phyloP scores from a whole-genome alignment of 2,797 vertebrate genomes.

The Selene dorsalis region DNA sequence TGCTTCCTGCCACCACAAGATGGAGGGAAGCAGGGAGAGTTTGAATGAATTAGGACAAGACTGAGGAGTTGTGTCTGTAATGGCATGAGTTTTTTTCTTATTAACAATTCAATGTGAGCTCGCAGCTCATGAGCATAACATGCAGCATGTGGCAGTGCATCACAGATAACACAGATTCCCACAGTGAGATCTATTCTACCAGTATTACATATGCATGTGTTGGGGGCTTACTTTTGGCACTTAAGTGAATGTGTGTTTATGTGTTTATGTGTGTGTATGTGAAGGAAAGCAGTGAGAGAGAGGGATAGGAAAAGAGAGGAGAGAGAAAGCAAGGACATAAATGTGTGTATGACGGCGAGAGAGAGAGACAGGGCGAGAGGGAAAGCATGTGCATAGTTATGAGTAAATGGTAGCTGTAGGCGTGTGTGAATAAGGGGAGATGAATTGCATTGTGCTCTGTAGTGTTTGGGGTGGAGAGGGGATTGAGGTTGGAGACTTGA shows the following conservation, averaged over 20 bases:
- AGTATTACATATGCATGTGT: constrained; percentile 34
- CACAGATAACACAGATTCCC: constrained; percentile 18
- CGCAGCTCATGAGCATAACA: not conserved
- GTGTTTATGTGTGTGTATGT: not conserved
- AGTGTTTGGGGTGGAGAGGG: constrained; percentile 55
- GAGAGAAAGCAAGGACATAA: constrained; percentile 1
- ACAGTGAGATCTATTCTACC: constrained; percentile 32
- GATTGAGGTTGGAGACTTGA: constrained; percentile 75
- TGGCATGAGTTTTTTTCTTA: constrained; percentile 11
- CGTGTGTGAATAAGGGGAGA: constrained; percentile 44
- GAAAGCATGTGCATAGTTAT: constrained; percentile 52
- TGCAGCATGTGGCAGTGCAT: constrained; percentile 10
- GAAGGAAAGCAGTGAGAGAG: too few species aligned
- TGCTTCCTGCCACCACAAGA: too few species aligned
- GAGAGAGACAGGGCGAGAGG: constrained; percentile 15
- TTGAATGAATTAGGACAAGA: constrained; percentile 5
- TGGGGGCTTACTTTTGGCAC: constrained; percentile 18
- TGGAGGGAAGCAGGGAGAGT: not conserved
- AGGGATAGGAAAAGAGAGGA: not conserved
- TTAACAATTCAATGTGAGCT: constrained; percentile 18
- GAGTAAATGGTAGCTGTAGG: constrained; percentile 51
- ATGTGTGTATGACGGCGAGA: constrained; percentile 15
- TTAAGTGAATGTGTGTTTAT: not conserved
- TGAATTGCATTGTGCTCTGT: constrained; percentile 63
- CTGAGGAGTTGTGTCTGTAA: not conserved